Evolutionary conservation across 2,797 vertebrate genomes (phyloP), one percentile per base, ranked within the genome.

Genomic region (Diplodus puntazzo): DNA sequence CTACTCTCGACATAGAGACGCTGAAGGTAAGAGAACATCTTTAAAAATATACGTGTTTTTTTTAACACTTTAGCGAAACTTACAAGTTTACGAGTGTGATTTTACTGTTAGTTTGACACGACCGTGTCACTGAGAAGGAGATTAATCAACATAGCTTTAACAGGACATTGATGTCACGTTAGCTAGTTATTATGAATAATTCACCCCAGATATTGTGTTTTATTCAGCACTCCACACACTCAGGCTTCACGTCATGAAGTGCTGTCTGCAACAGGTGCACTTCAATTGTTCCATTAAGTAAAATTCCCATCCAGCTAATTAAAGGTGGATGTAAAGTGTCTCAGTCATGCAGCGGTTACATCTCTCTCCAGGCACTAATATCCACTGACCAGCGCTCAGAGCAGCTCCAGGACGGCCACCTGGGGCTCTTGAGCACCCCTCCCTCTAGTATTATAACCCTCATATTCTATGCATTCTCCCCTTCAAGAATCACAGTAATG

Each of bases 1-100:
- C 94, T 4, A 92, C 94, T 87, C 94, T 96, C 87, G 96, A 96
- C 86, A 87, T 95, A 57, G 95, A 96, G 92, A 95, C 96, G 85
- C 90, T 97, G 67, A 97, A 98, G 97, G 97, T 98, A 95, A 88
- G 96, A 5, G 1, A 46, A 46, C 3, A 34, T 3, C 3, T 2
- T 4, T 0, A 20, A 46, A 73, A 73, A 75, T 73, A 42, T 54
- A 48, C 1, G 0, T 23, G 6, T 77, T 73, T 64, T 77, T 77
- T 64, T 2, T n/a, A 0, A 8, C 23, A 39, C 68, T 55, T 4
- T 11, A 12, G 48, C 9, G 0, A 25, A 58, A 54, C 18, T 1
- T 42, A 11, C 3, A 5, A 11, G 43, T 73, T 58, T n/a, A 4
- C 16, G 39, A 1, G 13, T 1, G 8, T n/a, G 11, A 39, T 34